These are phyloP conservation scores for Bos taurus DNA, from an alignment of 2,113 vertebrate genomes.

Conservation along the genomic window DNA sequence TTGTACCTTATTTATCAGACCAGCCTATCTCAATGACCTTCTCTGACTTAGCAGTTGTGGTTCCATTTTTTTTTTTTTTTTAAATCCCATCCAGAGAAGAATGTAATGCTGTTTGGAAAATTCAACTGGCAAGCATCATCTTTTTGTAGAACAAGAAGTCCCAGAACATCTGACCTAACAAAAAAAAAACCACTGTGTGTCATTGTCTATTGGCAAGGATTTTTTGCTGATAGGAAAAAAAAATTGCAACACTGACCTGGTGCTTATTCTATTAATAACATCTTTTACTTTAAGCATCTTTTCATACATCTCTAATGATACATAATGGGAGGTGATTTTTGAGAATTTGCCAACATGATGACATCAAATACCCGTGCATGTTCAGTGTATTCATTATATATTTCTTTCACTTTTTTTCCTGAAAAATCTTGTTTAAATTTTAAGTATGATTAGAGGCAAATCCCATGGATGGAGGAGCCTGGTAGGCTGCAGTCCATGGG, in stretches of 20 bases:
- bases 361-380: not conserved
- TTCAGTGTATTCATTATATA: not conserved
- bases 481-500: too few species aligned
- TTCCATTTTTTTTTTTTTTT: not conserved
- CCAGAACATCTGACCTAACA: slow-evolving; percentile 43
- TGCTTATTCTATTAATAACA: not conserved
- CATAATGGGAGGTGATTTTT: not conserved
- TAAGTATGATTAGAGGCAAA: not conserved
- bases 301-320: not conserved
- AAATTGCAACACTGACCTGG: slow-evolving; percentile 5
- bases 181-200: not conserved
- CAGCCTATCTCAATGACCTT: not conserved
- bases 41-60: not conserved
- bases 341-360: not conserved
- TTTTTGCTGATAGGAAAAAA: slow-evolving; percentile 20
- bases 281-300: slow-evolving; percentile 32
- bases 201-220: slow-evolving; percentile 33
- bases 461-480: too few species aligned
- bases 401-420: not conserved
- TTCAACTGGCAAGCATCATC: slow-evolving; percentile 14
- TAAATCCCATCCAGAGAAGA: slow-evolving; percentile 13
- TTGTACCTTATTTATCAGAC: not conserved
- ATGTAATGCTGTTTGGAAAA: slow-evolving; percentile 58
- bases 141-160: slow-evolving; percentile 57
- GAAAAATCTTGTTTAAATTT: not conserved